Conservation (phyloP, 2,888 invertebrate species). For the Spodoptera littoralis region DNA sequence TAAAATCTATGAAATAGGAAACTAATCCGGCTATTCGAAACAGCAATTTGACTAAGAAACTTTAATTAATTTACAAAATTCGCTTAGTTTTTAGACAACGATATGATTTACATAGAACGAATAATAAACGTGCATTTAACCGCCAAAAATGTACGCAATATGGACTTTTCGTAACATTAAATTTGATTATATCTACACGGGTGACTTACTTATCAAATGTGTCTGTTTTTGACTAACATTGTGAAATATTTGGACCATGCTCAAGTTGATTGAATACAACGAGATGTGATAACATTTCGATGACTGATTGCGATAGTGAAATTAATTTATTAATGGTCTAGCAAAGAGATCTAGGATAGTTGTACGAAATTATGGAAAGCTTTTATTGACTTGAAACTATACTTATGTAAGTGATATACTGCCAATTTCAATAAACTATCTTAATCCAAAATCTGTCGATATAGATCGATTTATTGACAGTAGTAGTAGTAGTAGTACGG, state of each 20-base stretch:
- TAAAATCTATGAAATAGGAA: constrained; percentile 19
- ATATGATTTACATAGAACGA: constrained; percentile 23
- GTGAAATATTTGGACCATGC: constrained; percentile 62
- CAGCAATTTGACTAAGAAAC: too few species aligned
- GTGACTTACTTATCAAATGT: constrained; percentile 54
- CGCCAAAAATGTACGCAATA: constrained; percentile 48
- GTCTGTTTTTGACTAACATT: constrained; percentile 63
- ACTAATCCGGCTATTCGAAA: background rate
- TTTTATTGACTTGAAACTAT: background rate
- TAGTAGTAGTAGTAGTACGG: too few species aligned
- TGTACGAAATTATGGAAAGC: constrained; percentile 41
- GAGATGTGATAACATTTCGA: constrained; percentile 44
- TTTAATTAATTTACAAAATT: background rate
- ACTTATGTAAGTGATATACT: too few species aligned
- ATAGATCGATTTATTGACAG: too few species aligned
- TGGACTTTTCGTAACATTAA: constrained; percentile 60
- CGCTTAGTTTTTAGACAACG: background rate
- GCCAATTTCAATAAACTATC: too few species aligned
- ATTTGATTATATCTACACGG: constrained; percentile 57
- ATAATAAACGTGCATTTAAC: constrained; percentile 26
- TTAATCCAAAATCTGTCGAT: too few species aligned
- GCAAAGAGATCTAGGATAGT: constrained; percentile 39
- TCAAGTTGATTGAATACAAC: constrained; percentile 63
- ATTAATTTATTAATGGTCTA: constrained; percentile 32
- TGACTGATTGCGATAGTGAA: constrained; percentile 44